Base-by-base conservation (phyloP, 2,888 invertebrate genomes). In the Smittia aterrima region DNA sequence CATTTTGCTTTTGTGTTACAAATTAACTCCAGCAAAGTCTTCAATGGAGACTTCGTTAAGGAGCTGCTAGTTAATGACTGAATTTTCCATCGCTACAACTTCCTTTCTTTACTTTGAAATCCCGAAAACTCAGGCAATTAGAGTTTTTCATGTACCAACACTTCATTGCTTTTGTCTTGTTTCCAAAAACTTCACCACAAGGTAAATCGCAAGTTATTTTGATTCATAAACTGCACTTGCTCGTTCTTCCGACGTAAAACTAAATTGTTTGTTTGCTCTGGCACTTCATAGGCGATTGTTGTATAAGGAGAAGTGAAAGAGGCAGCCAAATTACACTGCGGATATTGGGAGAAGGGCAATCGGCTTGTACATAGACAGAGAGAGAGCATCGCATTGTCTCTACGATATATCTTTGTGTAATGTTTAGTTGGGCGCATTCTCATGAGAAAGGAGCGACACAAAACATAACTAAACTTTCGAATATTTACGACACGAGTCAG, bases 251-350 rank as follows among this genome's bases (percentile, higher is more conserved):
- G n/a, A 58, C 16, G 22, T 1, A 13, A 9, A 70, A 70, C 27
- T 53, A 47, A 47, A 47, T 41, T 67, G 67, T 67, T 18, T 40
- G 22, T 22, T 70, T 70, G 70, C 53, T 24, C 16, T 47, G 47
- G 47, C 41, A 70, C 32, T 41, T 32, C 41, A 53, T 70, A 47
- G 40, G 67, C 67, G 41, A 66, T 66, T 67, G 40, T 67, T 20
- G 18, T 6, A 22, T 22, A 58, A 20, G 18, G 18, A 2, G 47
- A 38, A 47, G 16, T 47, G 47, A 6, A 58, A 41, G 41, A 13
- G 24, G 70, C 54, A 70, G 70, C 70, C 70, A 70, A 70, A 70
- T 70, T 70, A 70, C 70, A 70, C 53, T 70, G 70, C 70, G 70
- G 70, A 70, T 70, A 70, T 70, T 70, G 70, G 41, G 53, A 67